Evolutionary conservation across 2,797 vertebrate genomes (phyloP), one percentile per base, ranked within the genome.

Genomic region (Danio albolineatus): DNA sequence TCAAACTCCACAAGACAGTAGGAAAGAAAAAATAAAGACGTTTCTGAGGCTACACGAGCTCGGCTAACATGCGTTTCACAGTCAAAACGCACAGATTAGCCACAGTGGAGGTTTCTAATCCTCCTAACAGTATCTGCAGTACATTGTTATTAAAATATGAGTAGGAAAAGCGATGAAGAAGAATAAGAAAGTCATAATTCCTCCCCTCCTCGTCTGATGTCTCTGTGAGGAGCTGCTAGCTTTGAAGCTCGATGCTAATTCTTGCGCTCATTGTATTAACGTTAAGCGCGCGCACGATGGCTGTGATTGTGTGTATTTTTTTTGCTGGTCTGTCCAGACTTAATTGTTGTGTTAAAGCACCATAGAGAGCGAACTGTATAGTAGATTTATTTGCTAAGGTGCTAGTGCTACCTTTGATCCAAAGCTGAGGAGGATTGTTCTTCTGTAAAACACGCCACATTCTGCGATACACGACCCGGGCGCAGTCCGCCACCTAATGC

Each of bases 401-500:
- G 39, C 39, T 21, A 73, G 19, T 10, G 53, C 54, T 44, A 59
- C 54, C 54, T 59, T 59, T 59, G 70, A 73, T 57, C 54, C 54
- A 28, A 36, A 48, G 28, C 57, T 39, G 56, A 60, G 21, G 39
- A 36, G n/a, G 10, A 36, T 46, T 17, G 10, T 61, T 61, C 72
- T 74, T 61, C 72, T 59, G 4, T 44, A 16, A 14, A 14, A 71
- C 14, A 21, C 38, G 51, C 51, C 38, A 60, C 21, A 60, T 74
- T 61, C 21, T 73, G 39, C 53, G 7, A 28, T 13, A 21, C 28
- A 56, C 4, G 28, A 38, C 3, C 6, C 9, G 4, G 2, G 21
- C 10, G 44, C 54, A 38, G 17, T 60, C 56, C 43, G 72, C 72
- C 72, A 9, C 72, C 72, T 74, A 61, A 17, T 1, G 72, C 10